Conservation (phyloP, 92 coral and sea anemone genomes). For the Pocillopora grandis region DNA sequence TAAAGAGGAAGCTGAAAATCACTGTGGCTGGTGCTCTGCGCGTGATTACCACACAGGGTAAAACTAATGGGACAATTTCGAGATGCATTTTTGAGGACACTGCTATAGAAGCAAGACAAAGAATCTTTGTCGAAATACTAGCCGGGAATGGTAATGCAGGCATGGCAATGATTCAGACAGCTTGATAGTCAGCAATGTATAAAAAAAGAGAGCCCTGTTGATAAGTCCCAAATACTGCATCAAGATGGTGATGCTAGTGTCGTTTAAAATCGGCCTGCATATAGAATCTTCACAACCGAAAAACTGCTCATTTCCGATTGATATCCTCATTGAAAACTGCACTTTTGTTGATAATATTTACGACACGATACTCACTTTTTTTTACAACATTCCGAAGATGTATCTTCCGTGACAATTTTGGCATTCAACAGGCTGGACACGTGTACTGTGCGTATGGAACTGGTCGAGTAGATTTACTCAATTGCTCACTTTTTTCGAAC, state of each 20-base stretch:
- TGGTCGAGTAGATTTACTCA: background rate
- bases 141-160: background rate
- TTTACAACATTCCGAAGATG: constrained; percentile 20
- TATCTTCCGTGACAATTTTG: constrained; percentile 22
- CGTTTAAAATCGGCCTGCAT: background rate
- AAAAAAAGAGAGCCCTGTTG: background rate
- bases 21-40: background rate
- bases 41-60: background rate
- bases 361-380: background rate
- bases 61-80: background rate
- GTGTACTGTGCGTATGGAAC: constrained; percentile 3
- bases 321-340: constrained; percentile 3
- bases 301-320: background rate
- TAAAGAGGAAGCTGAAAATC: background rate
- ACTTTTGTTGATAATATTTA: background rate
- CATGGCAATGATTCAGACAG: too few species aligned
- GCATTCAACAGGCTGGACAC: constrained; percentile 4
- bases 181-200: background rate
- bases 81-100: background rate
- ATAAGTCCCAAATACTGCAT: constrained; percentile 3
- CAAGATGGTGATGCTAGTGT: background rate
- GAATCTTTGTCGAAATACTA: background rate
- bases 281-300: background rate
- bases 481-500: background rate
- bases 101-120: background rate